These are phyloP conservation scores for Polypedilum vanderplanki DNA, from an alignment of 1,140 invertebrate genomes.

Conservation along the genomic window DNA sequence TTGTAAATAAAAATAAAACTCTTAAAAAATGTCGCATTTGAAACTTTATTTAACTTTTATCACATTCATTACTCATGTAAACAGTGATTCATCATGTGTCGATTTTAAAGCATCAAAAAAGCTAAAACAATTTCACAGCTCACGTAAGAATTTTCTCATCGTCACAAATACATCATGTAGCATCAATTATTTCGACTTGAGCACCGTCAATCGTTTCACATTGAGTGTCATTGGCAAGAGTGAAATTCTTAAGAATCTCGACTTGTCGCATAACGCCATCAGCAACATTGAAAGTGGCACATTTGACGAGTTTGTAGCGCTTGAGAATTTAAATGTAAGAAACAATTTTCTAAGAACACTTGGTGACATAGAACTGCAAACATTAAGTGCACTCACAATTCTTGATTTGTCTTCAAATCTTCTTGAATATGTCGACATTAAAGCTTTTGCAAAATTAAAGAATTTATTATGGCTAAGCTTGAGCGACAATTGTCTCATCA, in stretches of 20 bases:
- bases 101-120: background rate
- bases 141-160: background rate
- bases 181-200: conserved; percentile 1
- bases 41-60: too few species aligned
- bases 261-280: background rate
- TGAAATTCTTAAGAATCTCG: background rate
- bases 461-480: background rate
- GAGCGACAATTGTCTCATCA: background rate
- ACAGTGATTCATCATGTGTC: too few species aligned
- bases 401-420: background rate
- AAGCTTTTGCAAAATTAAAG: background rate
- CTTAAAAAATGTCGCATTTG: too few species aligned
- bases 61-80: too few species aligned
- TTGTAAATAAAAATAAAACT: too few species aligned
- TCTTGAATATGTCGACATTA: background rate
- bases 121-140: background rate
- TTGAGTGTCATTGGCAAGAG: background rate
- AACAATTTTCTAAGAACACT: background rate
- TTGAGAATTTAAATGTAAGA: background rate
- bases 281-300: background rate
- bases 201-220: background rate
- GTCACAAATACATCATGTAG: background rate
- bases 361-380: background rate
- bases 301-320: background rate
- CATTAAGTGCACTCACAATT: background rate